Percentiles rank a stretch among this genome's conserved stretches.
These are phyloP conservation scores for Erythrocercus mccallii DNA, from an alignment of 2,113 vertebrate species.

Conservation along the genomic window DNA sequence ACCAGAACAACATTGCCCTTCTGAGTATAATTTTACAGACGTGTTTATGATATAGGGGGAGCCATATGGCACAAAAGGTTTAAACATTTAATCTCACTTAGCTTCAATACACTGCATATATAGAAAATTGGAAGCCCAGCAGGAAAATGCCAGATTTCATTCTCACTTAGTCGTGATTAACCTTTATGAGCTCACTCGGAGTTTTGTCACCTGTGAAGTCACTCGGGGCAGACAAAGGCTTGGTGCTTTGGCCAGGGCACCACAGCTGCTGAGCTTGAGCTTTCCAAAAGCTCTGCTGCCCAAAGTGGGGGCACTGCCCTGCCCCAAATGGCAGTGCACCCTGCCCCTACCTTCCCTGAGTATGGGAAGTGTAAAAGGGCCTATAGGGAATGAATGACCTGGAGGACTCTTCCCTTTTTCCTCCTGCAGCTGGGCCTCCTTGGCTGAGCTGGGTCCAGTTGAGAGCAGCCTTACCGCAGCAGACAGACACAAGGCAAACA, in stretches of 20 bases:
- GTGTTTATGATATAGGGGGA: conserved; percentile 33
- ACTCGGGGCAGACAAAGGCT: background rate
- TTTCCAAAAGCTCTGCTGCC: background rate
- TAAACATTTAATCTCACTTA: conserved; percentile 59
- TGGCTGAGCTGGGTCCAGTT: background rate
- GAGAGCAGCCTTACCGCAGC: background rate
- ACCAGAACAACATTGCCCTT: background rate
- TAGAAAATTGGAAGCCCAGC: conserved; percentile 44
- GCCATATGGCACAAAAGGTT: conserved; percentile 46
- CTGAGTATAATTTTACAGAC: conserved; percentile 1
- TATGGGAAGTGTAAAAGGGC: background rate
- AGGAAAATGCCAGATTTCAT: conserved; percentile 56
- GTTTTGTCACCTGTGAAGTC: conserved; percentile 3
- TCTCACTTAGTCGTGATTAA: conserved; percentile 45
- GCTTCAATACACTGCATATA: conserved; percentile 9
- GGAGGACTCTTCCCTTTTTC: background rate
- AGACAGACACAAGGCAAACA: background rate
- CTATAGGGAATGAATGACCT: rapidly evolving
- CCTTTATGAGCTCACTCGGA: background rate
- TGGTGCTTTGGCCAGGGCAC: background rate
- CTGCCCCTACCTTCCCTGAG: background rate
- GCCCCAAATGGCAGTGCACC: rapidly evolving
- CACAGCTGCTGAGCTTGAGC: background rate
- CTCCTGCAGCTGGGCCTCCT: background rate
- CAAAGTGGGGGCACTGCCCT: background rate